Conservation (phyloP, 2,797 vertebrate genomes). For the Naso thynnoides region DNA sequence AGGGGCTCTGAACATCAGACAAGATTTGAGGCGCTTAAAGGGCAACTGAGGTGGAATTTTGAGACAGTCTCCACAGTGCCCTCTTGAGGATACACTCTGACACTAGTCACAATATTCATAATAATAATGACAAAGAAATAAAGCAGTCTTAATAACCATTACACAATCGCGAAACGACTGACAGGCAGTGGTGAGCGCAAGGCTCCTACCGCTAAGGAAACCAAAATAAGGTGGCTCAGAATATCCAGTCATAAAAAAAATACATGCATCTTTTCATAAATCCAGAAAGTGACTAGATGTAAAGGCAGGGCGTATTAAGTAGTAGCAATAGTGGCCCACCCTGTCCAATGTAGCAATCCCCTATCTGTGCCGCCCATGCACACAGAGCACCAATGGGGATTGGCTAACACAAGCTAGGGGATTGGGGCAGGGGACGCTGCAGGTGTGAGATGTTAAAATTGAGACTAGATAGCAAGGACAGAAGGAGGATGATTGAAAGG, state of each 20-base stretch:
- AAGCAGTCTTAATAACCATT: slow-evolving; percentile 75
- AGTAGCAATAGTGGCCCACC: slow-evolving; percentile 59
- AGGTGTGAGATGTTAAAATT: slow-evolving; percentile 47
- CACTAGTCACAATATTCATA: slow-evolving; percentile 80
- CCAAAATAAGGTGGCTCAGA: slow-evolving; percentile 82
- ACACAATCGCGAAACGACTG: slow-evolving; percentile 79
- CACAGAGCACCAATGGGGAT: slow-evolving; percentile 85
- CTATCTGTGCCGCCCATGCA: slow-evolving; percentile 82
- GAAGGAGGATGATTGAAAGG: slow-evolving; percentile 33
- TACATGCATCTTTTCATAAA: slow-evolving; percentile 82
- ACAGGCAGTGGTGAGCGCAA: slow-evolving; percentile 74
- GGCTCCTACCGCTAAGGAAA: slow-evolving; percentile 78
- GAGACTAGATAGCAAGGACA: slow-evolving; percentile 39
- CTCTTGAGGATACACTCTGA: slow-evolving; percentile 78
- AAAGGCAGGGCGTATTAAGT: slow-evolving; percentile 75
- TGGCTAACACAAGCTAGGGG: slow-evolving; percentile 77
- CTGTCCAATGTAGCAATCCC: slow-evolving; percentile 74
- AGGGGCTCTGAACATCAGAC: slow-evolving; percentile 70
- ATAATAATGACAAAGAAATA: slow-evolving; percentile 69
- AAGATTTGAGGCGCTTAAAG: slow-evolving; percentile 81
- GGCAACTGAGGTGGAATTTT: slow-evolving; percentile 79
- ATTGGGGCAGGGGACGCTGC: slow-evolving; percentile 67
- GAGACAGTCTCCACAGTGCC: slow-evolving; percentile 79
- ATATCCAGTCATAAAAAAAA: slow-evolving; percentile 82
- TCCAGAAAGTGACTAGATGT: slow-evolving; percentile 80